Percentiles rank a stretch among this genome's conserved stretches.
phyloP scores from a whole-genome alignment of 53 echinoderm and acorn worm species.

The Crossaster papposus region DNA sequence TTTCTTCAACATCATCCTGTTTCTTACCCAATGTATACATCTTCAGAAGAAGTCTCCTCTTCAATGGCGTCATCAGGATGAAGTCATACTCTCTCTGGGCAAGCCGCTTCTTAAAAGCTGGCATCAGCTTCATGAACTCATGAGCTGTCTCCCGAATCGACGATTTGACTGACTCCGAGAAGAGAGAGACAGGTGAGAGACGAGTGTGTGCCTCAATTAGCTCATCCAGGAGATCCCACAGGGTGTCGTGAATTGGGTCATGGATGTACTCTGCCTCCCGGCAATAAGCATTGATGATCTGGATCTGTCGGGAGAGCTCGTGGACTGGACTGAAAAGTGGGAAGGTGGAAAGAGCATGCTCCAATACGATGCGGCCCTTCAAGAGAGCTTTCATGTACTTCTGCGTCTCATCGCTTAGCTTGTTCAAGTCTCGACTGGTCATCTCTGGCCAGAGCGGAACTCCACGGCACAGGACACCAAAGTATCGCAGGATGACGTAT shows the following conservation, averaged over 20 bases:
- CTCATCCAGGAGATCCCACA: constrained; percentile 98
- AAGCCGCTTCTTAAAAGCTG: constrained; percentile 91
- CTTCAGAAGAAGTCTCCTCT: constrained; percentile 91
- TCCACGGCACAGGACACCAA: constrained; percentile 74
- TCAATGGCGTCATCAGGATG: constrained; percentile 86
- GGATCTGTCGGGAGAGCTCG: constrained; percentile 93
- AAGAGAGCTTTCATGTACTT: constrained; percentile 89
- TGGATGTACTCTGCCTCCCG: constrained; percentile 88
- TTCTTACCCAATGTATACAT: constrained; percentile 89
- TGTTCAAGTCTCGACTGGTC: constrained; percentile 71
- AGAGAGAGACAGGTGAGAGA: constrained; percentile 86
- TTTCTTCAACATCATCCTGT: neutral
- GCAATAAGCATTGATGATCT: constrained; percentile 98
- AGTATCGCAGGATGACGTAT: constrained; percentile 83
- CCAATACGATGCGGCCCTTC: constrained; percentile 88
- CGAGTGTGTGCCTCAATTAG: constrained; percentile 94
- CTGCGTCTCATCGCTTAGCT: constrained; percentile 78
- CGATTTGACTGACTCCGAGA: constrained; percentile 86
- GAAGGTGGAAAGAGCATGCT: constrained; percentile 80
- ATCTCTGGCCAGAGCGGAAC: constrained; percentile 91
- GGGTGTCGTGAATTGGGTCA: constrained; percentile 91
- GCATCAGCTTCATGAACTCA: constrained; percentile 90
- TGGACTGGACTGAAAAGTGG: constrained; percentile 97
- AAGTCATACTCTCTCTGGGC: constrained; percentile 98
- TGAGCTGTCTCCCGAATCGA: constrained; percentile 90